These are phyloP conservation scores for Neodiprion pinetum DNA, from an alignment of 1,140 invertebrate species.

Conservation along the genomic window DNA sequence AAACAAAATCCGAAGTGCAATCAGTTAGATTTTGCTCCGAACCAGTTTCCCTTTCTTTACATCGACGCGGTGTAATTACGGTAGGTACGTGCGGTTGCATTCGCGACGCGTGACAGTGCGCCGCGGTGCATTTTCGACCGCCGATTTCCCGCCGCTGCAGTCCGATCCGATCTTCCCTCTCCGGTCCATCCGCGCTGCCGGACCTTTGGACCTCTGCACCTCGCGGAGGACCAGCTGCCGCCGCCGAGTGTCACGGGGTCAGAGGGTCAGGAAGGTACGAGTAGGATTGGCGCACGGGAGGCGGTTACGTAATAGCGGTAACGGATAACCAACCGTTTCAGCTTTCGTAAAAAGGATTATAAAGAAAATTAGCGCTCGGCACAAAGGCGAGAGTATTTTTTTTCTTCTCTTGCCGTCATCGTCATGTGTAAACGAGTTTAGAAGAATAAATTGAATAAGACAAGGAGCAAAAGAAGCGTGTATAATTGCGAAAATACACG, in stretches of 20 bases:
- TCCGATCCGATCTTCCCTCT: background rate
- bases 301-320: background rate
- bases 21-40: background rate
- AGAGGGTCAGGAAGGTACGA: background rate
- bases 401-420: too few species aligned
- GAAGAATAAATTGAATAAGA: too few species aligned
- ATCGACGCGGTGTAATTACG: background rate
- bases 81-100: background rate
- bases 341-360: too few species aligned
- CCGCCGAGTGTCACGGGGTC: background rate
- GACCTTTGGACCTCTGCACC: background rate
- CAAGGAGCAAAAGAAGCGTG: too few species aligned
- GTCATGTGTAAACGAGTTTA: too few species aligned
- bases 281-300: background rate
- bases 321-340: background rate
- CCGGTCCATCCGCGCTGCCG: background rate
- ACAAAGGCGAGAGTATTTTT: too few species aligned
- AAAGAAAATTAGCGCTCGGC: too few species aligned
- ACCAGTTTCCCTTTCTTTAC: slow-evolving; percentile 1
- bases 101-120: background rate
- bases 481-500: too few species aligned
- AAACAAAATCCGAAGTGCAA: background rate
- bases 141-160: background rate
- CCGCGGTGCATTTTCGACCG: background rate
- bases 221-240: slow-evolving; percentile 3